These are phyloP conservation scores for Drosophila gunungcola DNA, from an alignment of 1,140 invertebrate genomes.

Conservation along the genomic window DNA sequence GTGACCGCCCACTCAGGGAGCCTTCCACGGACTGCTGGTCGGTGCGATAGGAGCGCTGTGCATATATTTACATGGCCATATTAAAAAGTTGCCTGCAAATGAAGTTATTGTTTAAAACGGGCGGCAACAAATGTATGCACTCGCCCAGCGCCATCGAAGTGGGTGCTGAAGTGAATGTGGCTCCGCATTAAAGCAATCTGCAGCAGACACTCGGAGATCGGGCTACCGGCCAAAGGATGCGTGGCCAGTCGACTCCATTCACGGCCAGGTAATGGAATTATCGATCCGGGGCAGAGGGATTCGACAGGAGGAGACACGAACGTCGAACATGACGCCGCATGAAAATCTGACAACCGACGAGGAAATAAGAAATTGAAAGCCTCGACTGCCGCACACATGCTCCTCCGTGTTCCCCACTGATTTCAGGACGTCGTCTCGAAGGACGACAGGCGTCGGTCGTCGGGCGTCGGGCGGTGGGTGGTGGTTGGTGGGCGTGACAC, in stretches of 20 bases:
- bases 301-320: slow-evolving; percentile 17
- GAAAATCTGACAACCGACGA: slow-evolving; percentile 71
- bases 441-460: background rate
- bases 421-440: background rate
- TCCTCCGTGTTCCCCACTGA: background rate
- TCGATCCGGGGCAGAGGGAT: slow-evolving; percentile 28
- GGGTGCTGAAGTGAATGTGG: slow-evolving; percentile 7
- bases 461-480: slow-evolving; percentile 21
- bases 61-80: slow-evolving; percentile 38
- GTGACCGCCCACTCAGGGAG: background rate
- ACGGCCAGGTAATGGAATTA: slow-evolving; percentile 57
- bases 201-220: background rate
- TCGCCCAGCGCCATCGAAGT: background rate
- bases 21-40: background rate
- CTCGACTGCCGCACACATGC: slow-evolving; percentile 42
- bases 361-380: slow-evolving; percentile 68
- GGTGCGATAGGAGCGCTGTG: slow-evolving; percentile 15
- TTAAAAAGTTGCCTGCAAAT: slow-evolving; percentile 49
- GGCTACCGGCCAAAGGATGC: background rate
- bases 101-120: slow-evolving; percentile 47
- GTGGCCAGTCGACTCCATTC: slow-evolving; percentile 7
- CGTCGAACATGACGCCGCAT: slow-evolving; percentile 68
- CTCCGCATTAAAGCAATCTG: slow-evolving; percentile 28
- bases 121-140: slow-evolving; percentile 17
- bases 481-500: slow-evolving; percentile 28